Conservation (phyloP, 2,888 invertebrate species). For the Pandemis corylana region DNA sequence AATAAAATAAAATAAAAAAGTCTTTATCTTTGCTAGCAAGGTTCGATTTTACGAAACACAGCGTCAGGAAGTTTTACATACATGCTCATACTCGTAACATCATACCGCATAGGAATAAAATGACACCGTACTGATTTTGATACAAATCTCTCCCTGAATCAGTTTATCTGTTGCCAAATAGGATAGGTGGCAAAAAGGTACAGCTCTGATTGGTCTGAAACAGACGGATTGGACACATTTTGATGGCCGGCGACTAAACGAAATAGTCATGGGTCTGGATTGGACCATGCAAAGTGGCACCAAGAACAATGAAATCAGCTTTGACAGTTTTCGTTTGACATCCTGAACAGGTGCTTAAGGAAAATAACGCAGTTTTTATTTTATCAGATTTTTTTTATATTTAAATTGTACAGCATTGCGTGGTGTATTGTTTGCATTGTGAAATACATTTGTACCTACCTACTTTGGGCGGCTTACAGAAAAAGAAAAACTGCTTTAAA, state of each 20-base stretch:
- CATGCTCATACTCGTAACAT: no score
- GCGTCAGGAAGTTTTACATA: no score
- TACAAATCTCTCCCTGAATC: slow-evolving; percentile 6
- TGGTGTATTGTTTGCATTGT: no score
- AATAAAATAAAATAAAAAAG: no score
- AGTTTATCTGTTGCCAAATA: slow-evolving; percentile 8
- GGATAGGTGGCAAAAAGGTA: slow-evolving; percentile 44
- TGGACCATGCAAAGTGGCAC: slow-evolving; percentile 43
- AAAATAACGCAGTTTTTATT: background rate
- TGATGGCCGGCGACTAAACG: slow-evolving; percentile 67
- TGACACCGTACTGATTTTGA: background rate
- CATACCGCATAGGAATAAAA: no score
- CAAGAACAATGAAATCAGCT: slow-evolving; percentile 37
- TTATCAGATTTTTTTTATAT: no score
- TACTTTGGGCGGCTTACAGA: no score
- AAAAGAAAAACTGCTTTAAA: no score
- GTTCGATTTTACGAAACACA: no score
- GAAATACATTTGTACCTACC: no score
- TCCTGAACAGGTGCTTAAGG: background rate
- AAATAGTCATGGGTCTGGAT: slow-evolving; percentile 48
- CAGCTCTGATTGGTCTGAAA: slow-evolving; percentile 46
- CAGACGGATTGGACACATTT: slow-evolving; percentile 64
- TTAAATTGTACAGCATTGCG: no score
- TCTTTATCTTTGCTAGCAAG: no score
- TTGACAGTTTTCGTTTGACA: background rate